These are phyloP conservation scores for Epiperipatus broadwayi DNA, from an alignment of 2,888 invertebrate genomes.

Conservation along the genomic window DNA sequence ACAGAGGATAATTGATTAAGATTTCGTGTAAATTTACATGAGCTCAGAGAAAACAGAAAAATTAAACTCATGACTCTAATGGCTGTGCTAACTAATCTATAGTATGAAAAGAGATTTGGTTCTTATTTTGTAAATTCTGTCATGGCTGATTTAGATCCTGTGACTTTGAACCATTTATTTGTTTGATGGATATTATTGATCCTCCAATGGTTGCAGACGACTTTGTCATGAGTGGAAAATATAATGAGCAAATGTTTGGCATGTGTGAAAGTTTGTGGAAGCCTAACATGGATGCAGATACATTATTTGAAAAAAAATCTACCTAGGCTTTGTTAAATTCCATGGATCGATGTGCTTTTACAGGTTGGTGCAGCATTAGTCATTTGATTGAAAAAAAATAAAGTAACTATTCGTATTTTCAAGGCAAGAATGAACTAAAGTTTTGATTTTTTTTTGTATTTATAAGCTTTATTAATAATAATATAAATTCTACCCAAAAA, in stretches of 20 bases:
- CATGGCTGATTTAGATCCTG: slow-evolving; percentile 73
- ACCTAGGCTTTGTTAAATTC: slow-evolving; percentile 84
- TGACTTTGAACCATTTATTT: slow-evolving; percentile 64
- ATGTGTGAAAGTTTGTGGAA: slow-evolving; percentile 96
- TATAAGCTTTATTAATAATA: no score
- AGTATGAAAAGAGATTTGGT: slow-evolving; percentile 90
- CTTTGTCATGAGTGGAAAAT: slow-evolving; percentile 96
- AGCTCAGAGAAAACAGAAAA: slow-evolving; percentile 74
- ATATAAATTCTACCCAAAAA: no score
- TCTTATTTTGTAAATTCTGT: slow-evolving; percentile 95
- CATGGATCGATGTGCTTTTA: slow-evolving; percentile 85
- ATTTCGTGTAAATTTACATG: slow-evolving; percentile 81
- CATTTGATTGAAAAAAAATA: slow-evolving; percentile 80
- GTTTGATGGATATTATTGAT: slow-evolving; percentile 87
- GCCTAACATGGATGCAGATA: slow-evolving; percentile 69
- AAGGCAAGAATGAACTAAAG: no score
- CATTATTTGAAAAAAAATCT: slow-evolving; percentile 88
- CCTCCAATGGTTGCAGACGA: slow-evolving; percentile 75
- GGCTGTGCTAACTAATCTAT: slow-evolving; percentile 76
- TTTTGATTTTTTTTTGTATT: no score
- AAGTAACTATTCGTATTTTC: no score
- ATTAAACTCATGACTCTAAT: slow-evolving; percentile 79
- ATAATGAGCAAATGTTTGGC: no score
- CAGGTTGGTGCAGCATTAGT: slow-evolving; percentile 94
- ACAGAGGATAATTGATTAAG: slow-evolving; percentile 60